Conservation (phyloP, 2,888 invertebrate species). For the Siphlonurus alternatus region DNA sequence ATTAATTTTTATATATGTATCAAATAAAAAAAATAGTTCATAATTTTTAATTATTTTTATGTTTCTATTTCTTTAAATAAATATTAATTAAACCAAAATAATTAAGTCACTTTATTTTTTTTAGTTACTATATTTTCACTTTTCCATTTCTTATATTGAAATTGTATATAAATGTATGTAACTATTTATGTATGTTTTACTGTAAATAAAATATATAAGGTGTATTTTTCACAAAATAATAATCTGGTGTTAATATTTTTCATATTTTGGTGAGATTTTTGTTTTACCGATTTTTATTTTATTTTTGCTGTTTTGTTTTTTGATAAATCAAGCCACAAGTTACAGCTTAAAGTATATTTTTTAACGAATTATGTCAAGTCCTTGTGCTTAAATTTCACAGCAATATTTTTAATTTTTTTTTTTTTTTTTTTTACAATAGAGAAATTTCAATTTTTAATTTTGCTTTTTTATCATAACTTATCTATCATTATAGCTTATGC, state of each 20-base stretch:
- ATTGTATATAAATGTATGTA: not conserved
- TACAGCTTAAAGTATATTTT: too few relatives aligned
- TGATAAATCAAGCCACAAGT: not conserved
- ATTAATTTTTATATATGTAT: not conserved
- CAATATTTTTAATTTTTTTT: too few relatives aligned
- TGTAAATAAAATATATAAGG: constrained; percentile 2
- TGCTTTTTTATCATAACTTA: too few relatives aligned
- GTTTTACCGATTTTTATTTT: too few relatives aligned
- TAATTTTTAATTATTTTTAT: constrained; percentile 1
- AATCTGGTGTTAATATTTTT: not conserved
- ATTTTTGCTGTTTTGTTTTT: not conserved
- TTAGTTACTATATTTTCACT: not conserved
- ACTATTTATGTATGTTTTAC: constrained; percentile 2
- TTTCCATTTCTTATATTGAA: constrained; percentile 1
- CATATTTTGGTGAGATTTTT: not conserved
- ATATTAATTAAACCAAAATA: not conserved
- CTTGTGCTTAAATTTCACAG: too few relatives aligned
- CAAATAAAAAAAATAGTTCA: not conserved
- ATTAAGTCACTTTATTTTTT: not conserved
- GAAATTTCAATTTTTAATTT: too few relatives aligned
- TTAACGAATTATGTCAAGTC: too few relatives aligned
- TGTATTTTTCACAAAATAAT: constrained; percentile 1
- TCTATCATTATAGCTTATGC: too few relatives aligned
- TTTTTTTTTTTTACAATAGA: too few relatives aligned
- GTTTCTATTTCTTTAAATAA: not conserved